Conservation (phyloP, 2,797 vertebrate genomes). For the Nannoperca obscura region DNA sequence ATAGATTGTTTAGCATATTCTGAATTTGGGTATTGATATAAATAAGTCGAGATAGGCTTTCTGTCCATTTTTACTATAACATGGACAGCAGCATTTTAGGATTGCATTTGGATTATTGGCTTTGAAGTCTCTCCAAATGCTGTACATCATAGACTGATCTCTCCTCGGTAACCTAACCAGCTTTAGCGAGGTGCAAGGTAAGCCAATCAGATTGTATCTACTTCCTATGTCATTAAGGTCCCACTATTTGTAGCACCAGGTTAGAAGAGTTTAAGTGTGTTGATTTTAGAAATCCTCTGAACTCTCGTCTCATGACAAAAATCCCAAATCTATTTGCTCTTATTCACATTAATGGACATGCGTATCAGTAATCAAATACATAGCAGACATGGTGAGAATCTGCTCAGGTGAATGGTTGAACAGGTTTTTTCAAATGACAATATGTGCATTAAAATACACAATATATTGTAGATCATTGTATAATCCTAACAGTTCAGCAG, state of each 20-base stretch:
- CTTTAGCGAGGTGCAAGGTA: constrained; percentile 68
- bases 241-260: constrained; percentile 32
- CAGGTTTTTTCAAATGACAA: neutral
- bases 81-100: neutral
- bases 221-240: constrained; percentile 45
- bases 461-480: neutral
- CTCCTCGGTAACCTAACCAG: constrained; percentile 57
- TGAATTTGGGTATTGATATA: neutral
- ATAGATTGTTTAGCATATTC: neutral
- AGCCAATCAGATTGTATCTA: constrained; percentile 72
- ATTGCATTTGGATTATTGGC: constrained; percentile 9
- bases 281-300: neutral
- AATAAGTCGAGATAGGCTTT: constrained; percentile 3
- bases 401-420: neutral
- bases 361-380: neutral
- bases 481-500: neutral
- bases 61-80: neutral
- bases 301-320: neutral
- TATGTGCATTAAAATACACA: neutral
- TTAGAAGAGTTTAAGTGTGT: neutral
- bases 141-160: constrained; percentile 47
- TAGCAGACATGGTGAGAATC: neutral
- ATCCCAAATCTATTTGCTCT: neutral
- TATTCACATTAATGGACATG: neutral
- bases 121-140: constrained; percentile 32